Conservation (phyloP, 2,113 vertebrate species). For the Sterrhoptilus dennistouni region DNA sequence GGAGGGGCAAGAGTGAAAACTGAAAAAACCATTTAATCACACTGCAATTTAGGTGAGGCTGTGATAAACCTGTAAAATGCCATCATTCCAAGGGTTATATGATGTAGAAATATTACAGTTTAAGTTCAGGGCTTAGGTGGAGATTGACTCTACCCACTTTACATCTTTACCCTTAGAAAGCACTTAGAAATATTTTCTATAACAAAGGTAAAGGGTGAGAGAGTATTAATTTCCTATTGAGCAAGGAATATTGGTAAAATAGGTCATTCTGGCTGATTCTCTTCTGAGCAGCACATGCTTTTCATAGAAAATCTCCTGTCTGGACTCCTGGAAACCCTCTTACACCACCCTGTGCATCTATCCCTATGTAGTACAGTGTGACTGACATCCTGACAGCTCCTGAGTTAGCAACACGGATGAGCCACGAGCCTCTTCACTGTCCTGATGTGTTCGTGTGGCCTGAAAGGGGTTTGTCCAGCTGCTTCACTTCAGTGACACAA, state of each 20-base stretch:
- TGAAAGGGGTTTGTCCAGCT: background rate
- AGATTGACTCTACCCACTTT: background rate
- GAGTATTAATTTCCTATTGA: background rate
- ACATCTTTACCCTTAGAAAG: background rate
- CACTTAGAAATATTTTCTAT: background rate
- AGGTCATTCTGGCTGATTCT: background rate
- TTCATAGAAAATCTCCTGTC: background rate
- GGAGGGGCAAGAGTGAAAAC: background rate
- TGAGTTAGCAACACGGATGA: background rate
- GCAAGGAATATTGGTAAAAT: background rate
- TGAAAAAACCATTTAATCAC: background rate
- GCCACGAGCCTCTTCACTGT: background rate
- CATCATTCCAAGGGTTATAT: background rate
- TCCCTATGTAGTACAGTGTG: accelerated
- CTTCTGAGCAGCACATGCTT: background rate
- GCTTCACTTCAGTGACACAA: background rate
- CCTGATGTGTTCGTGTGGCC: background rate
- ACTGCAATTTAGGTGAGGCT: background rate
- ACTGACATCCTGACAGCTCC: background rate
- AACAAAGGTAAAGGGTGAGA: background rate
- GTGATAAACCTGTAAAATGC: background rate
- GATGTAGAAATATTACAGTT: background rate
- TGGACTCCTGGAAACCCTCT: background rate
- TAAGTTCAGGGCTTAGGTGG: background rate
- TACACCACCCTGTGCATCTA: background rate